Conservation (phyloP, 2,797 vertebrate genomes). For the Acrossocheilus wenchowensis region DNA sequence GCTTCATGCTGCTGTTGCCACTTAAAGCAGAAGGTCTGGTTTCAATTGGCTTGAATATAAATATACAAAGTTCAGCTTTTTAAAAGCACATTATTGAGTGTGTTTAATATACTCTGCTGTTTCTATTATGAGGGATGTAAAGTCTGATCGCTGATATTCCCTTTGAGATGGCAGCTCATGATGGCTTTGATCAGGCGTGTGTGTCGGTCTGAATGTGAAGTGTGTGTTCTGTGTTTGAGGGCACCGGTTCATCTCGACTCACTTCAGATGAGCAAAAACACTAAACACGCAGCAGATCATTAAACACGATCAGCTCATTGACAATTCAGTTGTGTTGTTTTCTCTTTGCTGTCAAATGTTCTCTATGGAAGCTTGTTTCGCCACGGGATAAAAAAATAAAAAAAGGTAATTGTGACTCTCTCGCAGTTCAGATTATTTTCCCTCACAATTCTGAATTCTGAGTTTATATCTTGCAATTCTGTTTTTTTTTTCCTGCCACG, state of each 20-base stretch:
- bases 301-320: not conserved
- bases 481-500: not conserved
- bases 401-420: not conserved
- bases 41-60: constrained; percentile 58
- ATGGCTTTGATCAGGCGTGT: constrained; percentile 20
- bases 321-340: not conserved
- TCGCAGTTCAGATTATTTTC: too few relatives aligned
- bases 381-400: not conserved
- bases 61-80: constrained; percentile 58
- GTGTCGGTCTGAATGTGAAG: not conserved
- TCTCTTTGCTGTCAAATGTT: not conserved
- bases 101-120: constrained; percentile 47
- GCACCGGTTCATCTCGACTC: not conserved
- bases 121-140: not conserved
- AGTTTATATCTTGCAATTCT: not conserved
- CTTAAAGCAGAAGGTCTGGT: constrained; percentile 51
- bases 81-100: constrained; percentile 48
- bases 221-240: not conserved
- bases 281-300: not conserved
- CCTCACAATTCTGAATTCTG: too few relatives aligned
- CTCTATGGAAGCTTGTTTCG: not conserved
- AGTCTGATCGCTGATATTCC: not conserved
- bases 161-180: not conserved
- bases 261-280: not conserved
- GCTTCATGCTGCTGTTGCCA: constrained; percentile 24